Conservation (phyloP, 2,113 vertebrate genomes). For the Neomonachus schauinslandi region DNA sequence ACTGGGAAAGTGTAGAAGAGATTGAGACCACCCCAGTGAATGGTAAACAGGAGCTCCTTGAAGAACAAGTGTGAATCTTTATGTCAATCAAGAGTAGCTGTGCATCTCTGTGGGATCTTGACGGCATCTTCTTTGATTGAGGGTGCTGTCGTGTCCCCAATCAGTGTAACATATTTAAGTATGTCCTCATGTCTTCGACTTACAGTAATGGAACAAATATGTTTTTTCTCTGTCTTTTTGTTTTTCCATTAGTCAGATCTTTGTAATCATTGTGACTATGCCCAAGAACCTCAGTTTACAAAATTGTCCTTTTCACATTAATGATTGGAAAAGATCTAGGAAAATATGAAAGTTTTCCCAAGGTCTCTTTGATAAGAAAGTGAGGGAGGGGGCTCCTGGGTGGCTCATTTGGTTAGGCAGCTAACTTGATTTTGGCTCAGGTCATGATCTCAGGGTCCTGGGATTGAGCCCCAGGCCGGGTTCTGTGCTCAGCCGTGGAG, state of each 20-base stretch:
- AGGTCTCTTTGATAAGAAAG: not conserved
- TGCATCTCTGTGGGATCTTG: not conserved
- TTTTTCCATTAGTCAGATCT: not conserved
- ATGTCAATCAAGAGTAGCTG: not conserved
- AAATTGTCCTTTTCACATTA: not conserved
- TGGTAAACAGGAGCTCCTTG: not conserved
- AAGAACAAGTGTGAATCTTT: not conserved
- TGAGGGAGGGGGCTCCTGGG: not conserved
- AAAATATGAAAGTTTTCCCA: not conserved
- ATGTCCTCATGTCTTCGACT: not conserved
- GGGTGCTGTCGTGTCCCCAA: not conserved
- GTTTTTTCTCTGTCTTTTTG: not conserved
- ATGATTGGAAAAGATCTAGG: not conserved
- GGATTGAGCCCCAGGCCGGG: not conserved
- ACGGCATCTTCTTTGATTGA: not conserved
- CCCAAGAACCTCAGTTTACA: not conserved
- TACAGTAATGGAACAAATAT: not conserved
- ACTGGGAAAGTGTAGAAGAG: not conserved
- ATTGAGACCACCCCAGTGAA: not conserved
- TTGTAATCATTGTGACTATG: not conserved
- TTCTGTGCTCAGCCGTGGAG: not conserved
- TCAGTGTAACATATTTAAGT: not conserved
- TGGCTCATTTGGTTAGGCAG: not conserved
- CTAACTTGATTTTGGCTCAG: not conserved
- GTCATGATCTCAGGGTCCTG: not conserved